Conservation (phyloP, 2,113 vertebrate species). For the Mormyrus lacerda region DNA sequence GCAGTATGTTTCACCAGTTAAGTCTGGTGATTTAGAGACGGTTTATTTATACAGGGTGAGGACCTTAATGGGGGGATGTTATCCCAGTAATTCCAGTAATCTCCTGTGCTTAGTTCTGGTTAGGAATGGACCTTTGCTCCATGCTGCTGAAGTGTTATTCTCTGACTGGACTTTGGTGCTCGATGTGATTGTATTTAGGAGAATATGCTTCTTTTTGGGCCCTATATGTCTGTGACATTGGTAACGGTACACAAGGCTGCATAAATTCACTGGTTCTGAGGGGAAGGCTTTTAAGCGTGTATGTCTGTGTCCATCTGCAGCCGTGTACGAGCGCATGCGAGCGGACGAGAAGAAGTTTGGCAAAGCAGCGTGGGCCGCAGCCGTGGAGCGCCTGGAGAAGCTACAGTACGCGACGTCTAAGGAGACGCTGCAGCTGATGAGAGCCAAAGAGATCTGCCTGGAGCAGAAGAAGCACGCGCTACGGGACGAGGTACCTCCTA, state of each 20-base stretch:
- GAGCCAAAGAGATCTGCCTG: constrained; percentile 93
- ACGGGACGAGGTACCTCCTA: constrained; percentile 77
- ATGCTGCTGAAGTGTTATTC: background rate
- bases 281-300: background rate
- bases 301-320: constrained; percentile 48
- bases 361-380: constrained; percentile 85
- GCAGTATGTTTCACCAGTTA: background rate
- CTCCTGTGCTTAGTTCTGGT: background rate
- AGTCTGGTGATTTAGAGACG: background rate
- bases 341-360: constrained; percentile 92
- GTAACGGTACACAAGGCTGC: background rate
- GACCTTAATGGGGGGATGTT: background rate
- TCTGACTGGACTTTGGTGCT: background rate
- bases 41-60: background rate
- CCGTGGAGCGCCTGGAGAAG: constrained; percentile 88
- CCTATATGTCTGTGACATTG: background rate
- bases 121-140: background rate
- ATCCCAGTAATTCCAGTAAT: background rate
- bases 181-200: background rate
- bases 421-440: constrained; percentile 94
- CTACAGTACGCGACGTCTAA: constrained; percentile 88
- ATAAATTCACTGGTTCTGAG: background rate
- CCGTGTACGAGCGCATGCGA: constrained; percentile 85
- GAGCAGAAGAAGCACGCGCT: constrained; percentile 88
- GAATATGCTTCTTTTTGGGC: background rate